Evolutionary conservation across 2,113 vertebrate species (phyloP), one percentile per base, ranked within the genome.

Genomic region (Nematolebias whitei): DNA sequence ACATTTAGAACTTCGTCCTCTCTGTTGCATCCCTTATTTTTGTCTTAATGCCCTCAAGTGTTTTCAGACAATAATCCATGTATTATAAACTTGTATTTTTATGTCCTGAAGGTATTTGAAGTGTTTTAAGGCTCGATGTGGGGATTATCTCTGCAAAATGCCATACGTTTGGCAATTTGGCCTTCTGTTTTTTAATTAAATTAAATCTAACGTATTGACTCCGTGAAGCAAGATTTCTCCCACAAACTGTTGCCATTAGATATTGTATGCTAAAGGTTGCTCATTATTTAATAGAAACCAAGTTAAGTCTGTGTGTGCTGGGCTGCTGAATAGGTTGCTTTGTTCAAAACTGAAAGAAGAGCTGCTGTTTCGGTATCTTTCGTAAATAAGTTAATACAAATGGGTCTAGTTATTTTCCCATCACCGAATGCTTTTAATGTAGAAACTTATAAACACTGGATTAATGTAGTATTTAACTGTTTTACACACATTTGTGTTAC

Each of bases 381-480:
- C 45, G 51, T 20, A 51, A 71, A 39, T 41, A 39, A 26, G 39
- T 12, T 15, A 50, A 18, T 43, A 44, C 35, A 39, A 64, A 40
- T 29, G 44, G 48, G 60, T 14, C 49, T 68, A 3, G 6, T 35
- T 15, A n/a, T n/a, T n/a, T n/a, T n/a, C n/a, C n/a, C 11, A 5
- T 52, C 5, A 44, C 18, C 29, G 18, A 54, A 1, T 13, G 59
- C 10, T 60, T 72, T 76, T 20, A 2, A 48, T 74, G 39, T 68
- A 5, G 2, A 10, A 8, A 35, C n/a, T 49, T 35, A 41, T 68
- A 24, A 79, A 75, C 63, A 75, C 68, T 80, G 74, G 53, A 71
- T 35, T 52, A 5, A 13, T 23, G 29, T 43, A 65, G 29, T 50
- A 55, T 68, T 80, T 53, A 54, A 43, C 18, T 12, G 43, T 65